These are phyloP conservation scores for Papilio gigon DNA, from an alignment of 2,888 invertebrate species.

Conservation along the genomic window DNA sequence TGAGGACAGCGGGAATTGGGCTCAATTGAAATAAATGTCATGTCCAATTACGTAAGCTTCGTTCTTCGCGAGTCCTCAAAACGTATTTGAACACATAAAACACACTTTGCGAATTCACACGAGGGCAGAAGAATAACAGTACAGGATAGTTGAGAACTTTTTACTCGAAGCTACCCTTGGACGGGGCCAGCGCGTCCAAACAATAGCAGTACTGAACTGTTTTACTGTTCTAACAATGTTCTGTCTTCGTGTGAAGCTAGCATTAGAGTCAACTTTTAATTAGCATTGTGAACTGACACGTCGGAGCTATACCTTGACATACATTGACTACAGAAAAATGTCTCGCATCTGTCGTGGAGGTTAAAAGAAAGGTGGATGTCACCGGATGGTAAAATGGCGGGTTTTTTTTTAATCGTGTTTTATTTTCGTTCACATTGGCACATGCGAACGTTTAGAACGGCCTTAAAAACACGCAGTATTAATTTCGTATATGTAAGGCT, in stretches of 20 bases:
- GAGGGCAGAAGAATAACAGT: not conserved
- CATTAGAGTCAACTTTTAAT: conserved; percentile 40
- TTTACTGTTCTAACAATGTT: not conserved
- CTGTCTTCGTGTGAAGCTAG: not conserved
- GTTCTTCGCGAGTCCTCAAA: conserved; percentile 39
- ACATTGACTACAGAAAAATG: conserved; percentile 56
- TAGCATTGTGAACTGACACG: conserved; percentile 40
- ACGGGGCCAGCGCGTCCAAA: no score
- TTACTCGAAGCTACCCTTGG: no score
- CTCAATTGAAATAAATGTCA: conserved; percentile 39
- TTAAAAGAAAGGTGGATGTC: conserved; percentile 67
- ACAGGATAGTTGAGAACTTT: no score
- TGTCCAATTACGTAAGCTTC: conserved; percentile 38
- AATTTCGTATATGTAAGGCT: not conserved
- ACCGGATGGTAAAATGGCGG: conserved; percentile 59
- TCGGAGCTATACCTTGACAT: conserved; percentile 62
- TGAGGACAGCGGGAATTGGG: conserved; percentile 35
- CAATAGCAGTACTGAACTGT: not conserved
- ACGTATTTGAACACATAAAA: conserved; percentile 39
- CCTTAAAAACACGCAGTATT: conserved; percentile 1
- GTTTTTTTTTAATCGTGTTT: conserved; percentile 52
- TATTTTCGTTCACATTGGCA: conserved; percentile 55
- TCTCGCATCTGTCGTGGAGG: conserved; percentile 55
- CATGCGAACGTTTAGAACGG: not conserved
- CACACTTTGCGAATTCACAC: conserved; percentile 6